phyloP scores from a whole-genome alignment of 2,113 vertebrate genomes.

The Dasyornis broadbenti region DNA sequence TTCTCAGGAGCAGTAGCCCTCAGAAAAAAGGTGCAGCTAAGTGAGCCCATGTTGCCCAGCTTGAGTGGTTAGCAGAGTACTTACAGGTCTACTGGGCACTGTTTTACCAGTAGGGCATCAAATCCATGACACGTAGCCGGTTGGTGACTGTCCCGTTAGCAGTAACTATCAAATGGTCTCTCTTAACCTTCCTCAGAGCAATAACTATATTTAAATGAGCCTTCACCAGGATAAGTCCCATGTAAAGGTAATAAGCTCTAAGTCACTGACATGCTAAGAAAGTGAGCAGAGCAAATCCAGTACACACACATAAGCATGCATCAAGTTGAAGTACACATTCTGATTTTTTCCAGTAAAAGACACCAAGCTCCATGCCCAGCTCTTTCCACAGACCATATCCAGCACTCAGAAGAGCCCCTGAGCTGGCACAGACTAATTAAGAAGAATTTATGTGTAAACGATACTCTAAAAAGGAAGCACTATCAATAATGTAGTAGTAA shows the following conservation, averaged over 20 bases:
- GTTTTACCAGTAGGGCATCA: neutral
- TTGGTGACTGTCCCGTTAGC: neutral
- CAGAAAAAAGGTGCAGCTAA: neutral
- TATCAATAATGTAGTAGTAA: conserved; percentile 49
- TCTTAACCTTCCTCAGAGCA: neutral
- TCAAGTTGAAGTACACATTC: neutral
- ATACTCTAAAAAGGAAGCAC: neutral
- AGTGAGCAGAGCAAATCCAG: neutral
- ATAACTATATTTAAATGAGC: neutral
- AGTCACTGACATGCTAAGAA: neutral
- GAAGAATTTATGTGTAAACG: conserved; percentile 5
- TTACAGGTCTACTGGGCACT: fast-evolving
- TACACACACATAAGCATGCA: neutral
- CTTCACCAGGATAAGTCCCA: neutral
- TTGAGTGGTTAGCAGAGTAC: neutral
- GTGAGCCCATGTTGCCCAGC: neutral
- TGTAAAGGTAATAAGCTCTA: neutral
- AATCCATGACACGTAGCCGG: fast-evolving
- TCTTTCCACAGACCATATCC: neutral
- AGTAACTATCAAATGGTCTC: neutral
- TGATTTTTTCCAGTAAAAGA: neutral
- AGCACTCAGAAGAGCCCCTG: neutral
- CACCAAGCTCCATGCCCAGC: neutral
- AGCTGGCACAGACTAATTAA: neutral
- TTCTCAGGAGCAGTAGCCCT: neutral